Evolutionary conservation across 2,113 vertebrate genomes (phyloP).

Genomic region (Hydropotes inermis): DNA sequence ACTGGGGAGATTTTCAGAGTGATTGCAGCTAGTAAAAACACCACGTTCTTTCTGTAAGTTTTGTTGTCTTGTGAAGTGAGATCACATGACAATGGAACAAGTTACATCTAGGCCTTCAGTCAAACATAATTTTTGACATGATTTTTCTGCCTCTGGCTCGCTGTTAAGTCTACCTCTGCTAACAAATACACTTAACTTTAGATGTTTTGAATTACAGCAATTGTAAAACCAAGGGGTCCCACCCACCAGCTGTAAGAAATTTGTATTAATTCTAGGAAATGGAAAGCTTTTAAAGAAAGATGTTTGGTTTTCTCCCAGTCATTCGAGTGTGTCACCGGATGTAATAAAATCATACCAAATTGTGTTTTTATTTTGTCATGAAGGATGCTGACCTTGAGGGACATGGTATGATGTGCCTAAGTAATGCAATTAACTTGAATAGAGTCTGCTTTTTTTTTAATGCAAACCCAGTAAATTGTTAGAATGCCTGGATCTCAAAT

Average conservation of each 20-base stretch:
- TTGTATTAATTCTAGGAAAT: conserved; percentile 35
- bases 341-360: not conserved
- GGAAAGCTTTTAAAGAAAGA: not conserved
- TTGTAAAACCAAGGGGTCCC: not conserved
- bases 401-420: not conserved
- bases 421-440: not conserved
- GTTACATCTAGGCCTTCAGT: not conserved
- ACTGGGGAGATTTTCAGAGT: not conserved
- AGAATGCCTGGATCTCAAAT: not conserved
- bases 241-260: conserved; percentile 10
- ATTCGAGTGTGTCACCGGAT: not conserved
- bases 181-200: not conserved
- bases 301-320: conserved; percentile 26
- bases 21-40: not conserved
- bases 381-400: not conserved
- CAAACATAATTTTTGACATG: not conserved
- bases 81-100: not conserved
- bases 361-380: conserved; percentile 23
- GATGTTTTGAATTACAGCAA: conserved; percentile 30
- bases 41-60: not conserved
- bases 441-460: not conserved
- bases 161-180: not conserved
- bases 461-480: not conserved
- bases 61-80: not conserved
- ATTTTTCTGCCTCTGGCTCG: not conserved